Evolutionary conservation across 2,797 vertebrate genomes (phyloP), one percentile per base, ranked within the genome.

Genomic region (Bradypodion ventrale): DNA sequence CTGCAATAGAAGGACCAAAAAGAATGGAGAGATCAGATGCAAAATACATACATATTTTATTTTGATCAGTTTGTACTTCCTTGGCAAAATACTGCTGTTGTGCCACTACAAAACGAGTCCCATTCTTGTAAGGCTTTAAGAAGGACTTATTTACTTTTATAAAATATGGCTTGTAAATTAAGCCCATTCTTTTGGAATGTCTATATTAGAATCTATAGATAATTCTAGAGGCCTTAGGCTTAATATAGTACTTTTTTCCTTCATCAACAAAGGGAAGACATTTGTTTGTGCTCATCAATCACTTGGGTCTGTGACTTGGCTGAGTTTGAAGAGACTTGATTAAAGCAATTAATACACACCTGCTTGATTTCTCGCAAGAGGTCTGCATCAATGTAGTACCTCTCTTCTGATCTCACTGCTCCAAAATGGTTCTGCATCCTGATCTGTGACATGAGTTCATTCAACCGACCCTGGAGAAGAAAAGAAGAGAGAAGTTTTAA

Each of bases 391-490:
- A 99, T 97, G 29, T 96, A 98, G 82, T 99, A 99, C 12, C 97
- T 97, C 89, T 99, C 99, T 78, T 99, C 99, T 1, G 98, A 97
- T 83, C 96, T 96, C 81, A 98, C 98, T 0, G 98, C 96, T 84
- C 98, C 99, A 69, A 98, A 98, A 87, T 99, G 98, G 91, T 99
- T 99, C 95, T 99, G 99, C 99, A 99, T 99, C 79, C 98, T 97
- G 92, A 99, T 99, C 86, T 99, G 98, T 75, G 98, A 99, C 98
- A 99, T 99, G 52, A 99, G 94, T 92, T 99, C 98, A 82, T 99
- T 99, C 91, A 99, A 93, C 9, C 98, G 97, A n/a, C 98, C 98
- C 99, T 99, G 92, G 21, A 89, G 92, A 25, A 46, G 19, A 66
- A 8, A 23, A 88, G 92, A 16, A 49, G 1, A 59, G 1, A 68